Evolutionary conservation across 2,888 invertebrate genomes (phyloP), one percentile per base, ranked within the genome.

Genomic region (Ennomos quercinarius): DNA sequence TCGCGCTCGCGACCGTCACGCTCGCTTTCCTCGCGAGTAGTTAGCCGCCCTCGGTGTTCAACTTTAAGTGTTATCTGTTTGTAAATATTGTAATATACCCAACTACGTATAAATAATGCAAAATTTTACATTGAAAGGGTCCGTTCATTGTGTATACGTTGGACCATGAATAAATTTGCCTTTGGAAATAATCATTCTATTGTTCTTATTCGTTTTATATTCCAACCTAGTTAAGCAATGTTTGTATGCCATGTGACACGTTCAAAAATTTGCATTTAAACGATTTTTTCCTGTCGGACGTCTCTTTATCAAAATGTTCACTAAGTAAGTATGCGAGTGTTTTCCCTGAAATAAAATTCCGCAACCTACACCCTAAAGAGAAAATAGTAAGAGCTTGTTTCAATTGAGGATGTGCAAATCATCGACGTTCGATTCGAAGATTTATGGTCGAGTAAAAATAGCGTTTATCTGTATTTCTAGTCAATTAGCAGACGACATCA

Each of bases 131-230:
- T 87, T 89, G 85, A 88, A 90, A 87, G 80, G 91, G 91, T 91
- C 91, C 91, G 88, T 89, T 90, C 88, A 89, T 87, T 88, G 85
- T 87, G 90, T 91, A 91, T 91, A 90, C 89, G 87, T 88, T 87
- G 91, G 91, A 90, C 91, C 91, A 90, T 84, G 80, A 91, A 89
- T 91, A 89, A 92, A 89, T 87, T 89, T 90, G 90, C 90, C 90
- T 91, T 91, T 90, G 82, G 80, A 87, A 77, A 78, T 67, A 68
- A 57, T 61, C 56, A 66, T 72, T 74, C 77, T 66, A 73, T 77
- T 83, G 67, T 69, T 69, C 61, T 68, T 64, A 67, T 67, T 67
- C 53, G 52, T 50, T 52, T 53, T 57, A 45, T 54, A 59, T 60
- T 58, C 61, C 47, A 40, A 57, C 49, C 57, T 57, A 49, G 53